phyloP scores from a whole-genome alignment of 2,113 vertebrate genomes.

The Smithornis capensis region DNA sequence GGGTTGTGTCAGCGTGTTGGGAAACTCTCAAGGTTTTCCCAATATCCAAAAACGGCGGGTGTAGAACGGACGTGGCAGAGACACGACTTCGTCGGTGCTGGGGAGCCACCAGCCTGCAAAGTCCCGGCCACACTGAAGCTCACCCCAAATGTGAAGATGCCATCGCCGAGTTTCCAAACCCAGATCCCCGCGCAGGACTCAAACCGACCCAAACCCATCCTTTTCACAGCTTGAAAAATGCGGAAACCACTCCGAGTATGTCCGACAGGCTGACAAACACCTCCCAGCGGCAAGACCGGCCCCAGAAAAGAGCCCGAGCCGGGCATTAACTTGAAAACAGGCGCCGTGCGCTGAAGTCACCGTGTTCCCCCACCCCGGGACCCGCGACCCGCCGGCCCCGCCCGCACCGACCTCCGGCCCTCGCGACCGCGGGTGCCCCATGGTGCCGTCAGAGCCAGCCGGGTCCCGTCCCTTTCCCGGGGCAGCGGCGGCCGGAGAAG shows the following conservation, averaged over 20 bases:
- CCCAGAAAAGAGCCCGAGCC: background rate
- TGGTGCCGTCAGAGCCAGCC: background rate
- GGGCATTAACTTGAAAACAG: background rate
- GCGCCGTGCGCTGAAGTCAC: fast-evolving
- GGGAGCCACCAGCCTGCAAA: fast-evolving
- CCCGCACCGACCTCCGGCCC: slow-evolving; percentile 72
- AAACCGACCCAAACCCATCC: background rate
- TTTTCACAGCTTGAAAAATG: fast-evolving
- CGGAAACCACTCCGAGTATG: background rate
- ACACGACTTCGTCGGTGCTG: background rate
- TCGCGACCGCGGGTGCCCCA: slow-evolving; percentile 26
- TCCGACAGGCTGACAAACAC: background rate
- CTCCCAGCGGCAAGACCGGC: background rate
- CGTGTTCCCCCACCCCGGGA: background rate
- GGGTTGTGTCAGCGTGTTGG: background rate
- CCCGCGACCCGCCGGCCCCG: background rate
- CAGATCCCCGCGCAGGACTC: background rate
- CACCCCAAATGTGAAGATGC: fast-evolving
- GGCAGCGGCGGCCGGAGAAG: background rate
- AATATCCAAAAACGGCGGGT: fast-evolving
- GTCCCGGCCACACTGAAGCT: fast-evolving
- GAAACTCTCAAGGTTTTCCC: background rate
- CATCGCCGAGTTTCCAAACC: fast-evolving
- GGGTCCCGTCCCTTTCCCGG: background rate
- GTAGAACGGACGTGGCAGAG: background rate